Evolutionary conservation across 2,888 invertebrate genomes (phyloP), one percentile per base, ranked within the genome.

Genomic region (Dione juno): DNA sequence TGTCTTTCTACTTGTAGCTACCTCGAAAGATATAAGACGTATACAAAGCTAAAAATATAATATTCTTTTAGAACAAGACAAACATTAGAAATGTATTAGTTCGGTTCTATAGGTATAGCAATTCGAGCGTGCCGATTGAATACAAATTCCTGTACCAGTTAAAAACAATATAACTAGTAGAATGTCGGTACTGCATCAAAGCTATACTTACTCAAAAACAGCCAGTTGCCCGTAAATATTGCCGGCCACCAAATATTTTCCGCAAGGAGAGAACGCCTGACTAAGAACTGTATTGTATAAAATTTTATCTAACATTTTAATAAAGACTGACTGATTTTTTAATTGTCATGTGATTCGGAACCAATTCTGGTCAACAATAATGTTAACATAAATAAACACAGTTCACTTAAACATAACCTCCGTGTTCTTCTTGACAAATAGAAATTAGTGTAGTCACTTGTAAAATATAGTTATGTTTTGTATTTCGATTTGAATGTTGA

Each of bases 141-240:
- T n/a, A n/a, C n/a, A n/a, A n/a, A n/a, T n/a, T n/a, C n/a, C n/a
- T n/a, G n/a, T n/a, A n/a, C n/a, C n/a, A n/a, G n/a, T n/a, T n/a
- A n/a, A n/a, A n/a, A n/a, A n/a, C n/a, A n/a, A n/a, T n/a, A n/a
- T n/a, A n/a, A n/a, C n/a, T n/a, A n/a, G n/a, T n/a, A n/a, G n/a
- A 11, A 13, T 14, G 9, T 19, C 16, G 7, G 35, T 35, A 54
- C 10, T 3, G 9, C 28, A 54, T 54, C 8, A 57, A 50, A 5
- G 19, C 50, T 6, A 40, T 52, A 94, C 95, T 94, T 89, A 97
- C 97, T 96, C 96, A 85, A 95, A 97, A 66, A 97, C 92, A 41
- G 97, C 96, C 67, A 98, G 94, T 82, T 96, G 95, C 7, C 98
- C 98, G 84, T 96, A 97, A 79, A 96, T 96, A 88, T 97, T 97